These are phyloP conservation scores for Apodemia mormo DNA, from an alignment of 2,888 invertebrate genomes.

Conservation along the genomic window DNA sequence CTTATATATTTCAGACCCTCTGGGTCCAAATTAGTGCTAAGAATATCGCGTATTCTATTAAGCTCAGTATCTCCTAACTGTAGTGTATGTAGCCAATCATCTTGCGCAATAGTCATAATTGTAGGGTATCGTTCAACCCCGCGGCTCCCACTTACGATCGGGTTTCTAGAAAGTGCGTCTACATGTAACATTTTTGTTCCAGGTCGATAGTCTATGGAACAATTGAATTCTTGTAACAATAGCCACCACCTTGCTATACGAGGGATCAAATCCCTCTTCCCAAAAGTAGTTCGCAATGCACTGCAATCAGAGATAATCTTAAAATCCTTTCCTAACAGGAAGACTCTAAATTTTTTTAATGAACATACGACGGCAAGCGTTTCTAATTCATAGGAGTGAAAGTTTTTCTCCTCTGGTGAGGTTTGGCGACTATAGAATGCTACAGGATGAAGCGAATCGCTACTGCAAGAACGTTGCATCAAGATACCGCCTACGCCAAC, in stretches of 20 bases:
- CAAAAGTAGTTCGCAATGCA: conserved; percentile 34
- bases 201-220: neutral
- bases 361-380: conserved; percentile 32
- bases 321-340: conserved; percentile 33
- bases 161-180: neutral
- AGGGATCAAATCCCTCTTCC: too few species aligned
- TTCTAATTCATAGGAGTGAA: conserved; percentile 37
- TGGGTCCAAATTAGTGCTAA: conserved; percentile 24
- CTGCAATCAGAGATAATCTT: conserved; percentile 37
- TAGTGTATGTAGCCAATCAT: conserved; percentile 22
- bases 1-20: conserved; percentile 26
- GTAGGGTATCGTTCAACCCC: neutral
- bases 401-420: conserved; percentile 34
- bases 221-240: neutral
- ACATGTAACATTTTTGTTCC: conserved; percentile 5
- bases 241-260: too few species aligned
- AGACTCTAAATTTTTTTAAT: conserved; percentile 35
- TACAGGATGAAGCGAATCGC: conserved; percentile 8
- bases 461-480: too few species aligned
- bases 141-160: neutral
- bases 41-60: conserved; percentile 25
- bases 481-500: too few species aligned
- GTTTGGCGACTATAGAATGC: conserved; percentile 28
- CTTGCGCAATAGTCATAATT: conserved; percentile 5
- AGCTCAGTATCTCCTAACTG: conserved; percentile 27